These are phyloP conservation scores for Lepidostoma basale DNA, from an alignment of 1,140 invertebrate species.

Conservation along the genomic window DNA sequence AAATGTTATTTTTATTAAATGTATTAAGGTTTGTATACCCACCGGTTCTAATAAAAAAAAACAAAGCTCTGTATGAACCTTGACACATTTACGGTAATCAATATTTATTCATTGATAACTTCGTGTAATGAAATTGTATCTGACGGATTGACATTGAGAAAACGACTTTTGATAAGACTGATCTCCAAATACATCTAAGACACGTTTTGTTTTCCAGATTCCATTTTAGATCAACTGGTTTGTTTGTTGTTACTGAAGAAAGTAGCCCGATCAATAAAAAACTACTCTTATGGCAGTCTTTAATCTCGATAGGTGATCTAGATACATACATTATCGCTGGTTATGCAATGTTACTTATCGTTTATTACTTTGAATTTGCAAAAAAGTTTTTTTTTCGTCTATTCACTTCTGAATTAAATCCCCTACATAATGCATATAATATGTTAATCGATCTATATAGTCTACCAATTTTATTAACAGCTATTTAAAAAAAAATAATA, in stretches of 20 bases:
- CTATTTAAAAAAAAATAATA: too few species aligned
- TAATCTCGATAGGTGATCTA: conserved; percentile 27
- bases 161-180: conserved; percentile 8
- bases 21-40: background rate
- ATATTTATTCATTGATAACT: background rate
- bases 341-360: conserved; percentile 24
- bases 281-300: conserved; percentile 1
- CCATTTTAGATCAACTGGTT: conserved; percentile 9
- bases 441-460: too few species aligned
- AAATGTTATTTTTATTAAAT: too few species aligned
- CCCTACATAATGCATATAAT: too few species aligned
- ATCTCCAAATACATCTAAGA: background rate
- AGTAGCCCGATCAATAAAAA: conserved; percentile 6
- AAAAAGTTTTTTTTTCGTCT: too few species aligned
- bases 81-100: conserved; percentile 1
- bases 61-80: background rate
- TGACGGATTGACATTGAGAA: conserved; percentile 7
- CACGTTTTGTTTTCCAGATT: background rate
- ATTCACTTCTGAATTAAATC: too few species aligned
- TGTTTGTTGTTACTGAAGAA: conserved; percentile 21
- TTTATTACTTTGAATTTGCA: conserved; percentile 19
- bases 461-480: too few species aligned
- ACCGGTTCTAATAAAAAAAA: background rate
- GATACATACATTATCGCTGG: conserved; percentile 27
- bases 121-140: background rate